phyloP scores from a whole-genome alignment of 2,888 invertebrate genomes.

The Tanypteryx hageni region DNA sequence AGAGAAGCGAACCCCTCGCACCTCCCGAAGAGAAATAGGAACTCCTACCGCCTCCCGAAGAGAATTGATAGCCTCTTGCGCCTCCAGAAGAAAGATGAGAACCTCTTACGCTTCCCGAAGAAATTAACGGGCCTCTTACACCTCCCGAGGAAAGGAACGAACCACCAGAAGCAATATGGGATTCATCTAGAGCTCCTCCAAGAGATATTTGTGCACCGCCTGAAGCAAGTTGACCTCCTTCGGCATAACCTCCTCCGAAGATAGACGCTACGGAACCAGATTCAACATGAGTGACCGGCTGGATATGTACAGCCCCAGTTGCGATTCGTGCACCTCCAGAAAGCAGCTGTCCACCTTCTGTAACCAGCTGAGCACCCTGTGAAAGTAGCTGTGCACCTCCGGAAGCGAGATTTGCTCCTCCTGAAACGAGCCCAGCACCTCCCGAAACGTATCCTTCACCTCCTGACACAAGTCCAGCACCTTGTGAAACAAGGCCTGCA shows the following conservation, averaged over 20 bases:
- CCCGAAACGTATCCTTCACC: neutral
- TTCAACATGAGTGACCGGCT: neutral
- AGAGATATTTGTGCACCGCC: neutral
- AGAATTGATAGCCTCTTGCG: neutral
- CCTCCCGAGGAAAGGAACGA: neutral
- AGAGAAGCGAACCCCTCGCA: neutral
- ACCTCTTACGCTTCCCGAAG: neutral
- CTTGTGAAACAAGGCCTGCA: neutral
- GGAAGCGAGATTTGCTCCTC: neutral
- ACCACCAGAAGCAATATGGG: neutral
- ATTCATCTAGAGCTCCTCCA: neutral
- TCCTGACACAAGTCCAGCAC: neutral
- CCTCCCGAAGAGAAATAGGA: neutral
- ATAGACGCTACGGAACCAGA: neutral
- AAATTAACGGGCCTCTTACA: neutral
- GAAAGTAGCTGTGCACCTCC: neutral
- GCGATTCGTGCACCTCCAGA: neutral
- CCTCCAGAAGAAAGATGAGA: neutral
- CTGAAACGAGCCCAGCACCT: neutral
- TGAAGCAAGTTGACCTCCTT: neutral
- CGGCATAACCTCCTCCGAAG: neutral
- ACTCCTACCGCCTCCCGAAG: neutral
- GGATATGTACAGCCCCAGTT: neutral
- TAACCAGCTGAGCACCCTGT: neutral
- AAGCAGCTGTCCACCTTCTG: neutral